Conservation (phyloP, 2,888 invertebrate species). For the Netelia melanura region DNA sequence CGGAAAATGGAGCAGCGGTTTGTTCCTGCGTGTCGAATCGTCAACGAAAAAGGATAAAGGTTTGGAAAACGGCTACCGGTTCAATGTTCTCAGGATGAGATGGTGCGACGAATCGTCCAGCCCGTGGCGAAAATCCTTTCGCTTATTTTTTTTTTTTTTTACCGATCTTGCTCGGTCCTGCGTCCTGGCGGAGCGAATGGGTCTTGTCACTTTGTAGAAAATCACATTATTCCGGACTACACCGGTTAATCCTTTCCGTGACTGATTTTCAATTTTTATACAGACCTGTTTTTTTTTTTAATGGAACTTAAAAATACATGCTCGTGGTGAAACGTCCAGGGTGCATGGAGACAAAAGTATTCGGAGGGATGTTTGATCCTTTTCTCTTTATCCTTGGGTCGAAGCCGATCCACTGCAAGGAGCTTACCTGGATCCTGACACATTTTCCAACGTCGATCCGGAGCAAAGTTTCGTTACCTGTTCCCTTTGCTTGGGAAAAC, state of each 20-base stretch:
- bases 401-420: not conserved
- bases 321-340: slow-evolving; percentile 36
- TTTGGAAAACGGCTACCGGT: slow-evolving; percentile 29
- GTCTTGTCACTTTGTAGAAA: slow-evolving; percentile 45
- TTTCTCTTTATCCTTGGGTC: slow-evolving; percentile 31
- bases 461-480: slow-evolving; percentile 60
- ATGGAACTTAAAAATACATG: not conserved
- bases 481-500: no score
- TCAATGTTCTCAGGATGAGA: slow-evolving; percentile 17
- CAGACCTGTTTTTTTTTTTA: not conserved
- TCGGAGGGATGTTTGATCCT: slow-evolving; percentile 32
- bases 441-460: slow-evolving; percentile 71
- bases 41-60: slow-evolving; percentile 10
- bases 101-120: slow-evolving; percentile 37
- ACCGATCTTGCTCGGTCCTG: slow-evolving; percentile 45
- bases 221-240: slow-evolving; percentile 59
- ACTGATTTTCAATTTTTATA: slow-evolving; percentile 16
- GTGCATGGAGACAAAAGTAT: slow-evolving; percentile 20
- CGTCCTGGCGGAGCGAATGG: slow-evolving; percentile 14
- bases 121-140: slow-evolving; percentile 21
- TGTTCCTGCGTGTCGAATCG: slow-evolving; percentile 47
- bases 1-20: not conserved
- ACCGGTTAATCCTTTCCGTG: not conserved
- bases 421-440: slow-evolving; percentile 68
- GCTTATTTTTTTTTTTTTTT: slow-evolving; percentile 33